Evolutionary conservation across 2,888 invertebrate species (phyloP), one percentile per base, ranked within the genome.

Genomic region (Cantharis nigra): DNA sequence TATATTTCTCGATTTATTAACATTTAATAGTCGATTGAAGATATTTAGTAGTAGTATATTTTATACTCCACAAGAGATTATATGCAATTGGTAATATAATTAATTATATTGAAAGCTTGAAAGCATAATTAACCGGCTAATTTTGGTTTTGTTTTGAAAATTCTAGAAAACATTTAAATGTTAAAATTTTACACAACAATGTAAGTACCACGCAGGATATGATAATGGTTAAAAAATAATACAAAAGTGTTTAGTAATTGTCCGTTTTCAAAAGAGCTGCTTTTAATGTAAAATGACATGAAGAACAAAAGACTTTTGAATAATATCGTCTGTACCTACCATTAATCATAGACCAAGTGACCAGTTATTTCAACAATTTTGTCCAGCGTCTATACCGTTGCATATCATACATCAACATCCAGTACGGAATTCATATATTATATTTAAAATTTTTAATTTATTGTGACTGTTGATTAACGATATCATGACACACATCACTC

Each of bases 321-420:
- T 83, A 83, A 83, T 82, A 75, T 81, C 73, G 74, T 72, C 73
- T 78, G 79, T 79, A 80, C 82, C 83, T 79, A 80, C 82, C 83
- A 83, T 83, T 83, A 83, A 83, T 83, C 83, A 83, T 81, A 78
- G 80, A 75, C 80, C 77, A 79, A 79, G 80, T 75, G 81, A 81
- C 81, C 81, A 82, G 82, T 82, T 82, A 81, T 79, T 77, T 77
- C 81, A 79, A 83, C 83, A 83, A 82, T 82, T 81, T 81, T 79
- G 78, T 74, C 77, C 77, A 77, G 74, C 77, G 81, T 78, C 81
- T 82, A 82, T n/a, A 49, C 33, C 49, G 49, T 49, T 49, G 49
- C 49, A 49, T 49, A 49, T 67, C 23, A 18, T 26, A 23, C 65
- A 67, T 67, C 65, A 67, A 23, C 65, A 26, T 67, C 65, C 65